These are phyloP conservation scores for Ceuthmochares aereus DNA, from an alignment of 2,113 vertebrate genomes.

Conservation along the genomic window DNA sequence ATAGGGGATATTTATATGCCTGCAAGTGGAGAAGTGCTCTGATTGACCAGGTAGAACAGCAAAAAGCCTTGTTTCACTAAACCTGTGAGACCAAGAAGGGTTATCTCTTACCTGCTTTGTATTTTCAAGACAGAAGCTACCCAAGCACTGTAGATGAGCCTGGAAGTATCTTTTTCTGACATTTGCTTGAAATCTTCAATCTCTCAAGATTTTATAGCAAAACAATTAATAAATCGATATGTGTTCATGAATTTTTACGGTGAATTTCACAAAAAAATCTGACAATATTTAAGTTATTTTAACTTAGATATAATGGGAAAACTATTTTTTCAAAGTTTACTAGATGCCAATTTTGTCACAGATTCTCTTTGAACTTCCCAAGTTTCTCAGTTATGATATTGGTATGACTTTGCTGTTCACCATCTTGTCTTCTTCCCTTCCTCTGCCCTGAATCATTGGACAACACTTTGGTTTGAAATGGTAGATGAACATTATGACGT, in stretches of 20 bases:
- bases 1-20: not conserved
- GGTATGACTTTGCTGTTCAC: not conserved
- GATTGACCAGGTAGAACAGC: not conserved
- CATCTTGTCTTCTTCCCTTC: not conserved
- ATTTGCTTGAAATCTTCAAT: not conserved
- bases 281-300: not conserved
- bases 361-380: not conserved
- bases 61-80: not conserved
- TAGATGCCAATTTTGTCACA: not conserved
- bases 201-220: not conserved
- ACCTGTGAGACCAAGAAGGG: not conserved
- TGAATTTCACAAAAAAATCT: not conserved
- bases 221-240: not conserved
- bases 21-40: not conserved
- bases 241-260: not conserved
- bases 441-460: no score
- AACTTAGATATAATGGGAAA: not conserved
- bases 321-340: not conserved
- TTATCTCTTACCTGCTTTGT: not conserved
- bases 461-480: not conserved
- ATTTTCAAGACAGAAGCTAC: not conserved
- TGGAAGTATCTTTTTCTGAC: not conserved
- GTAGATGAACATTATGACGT: not conserved
- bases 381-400: not conserved
- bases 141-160: not conserved